Percentiles rank a stretch among this genome's conserved stretches.
phyloP scores from a whole-genome alignment of 2,888 invertebrate species.

The Nomada flava region DNA sequence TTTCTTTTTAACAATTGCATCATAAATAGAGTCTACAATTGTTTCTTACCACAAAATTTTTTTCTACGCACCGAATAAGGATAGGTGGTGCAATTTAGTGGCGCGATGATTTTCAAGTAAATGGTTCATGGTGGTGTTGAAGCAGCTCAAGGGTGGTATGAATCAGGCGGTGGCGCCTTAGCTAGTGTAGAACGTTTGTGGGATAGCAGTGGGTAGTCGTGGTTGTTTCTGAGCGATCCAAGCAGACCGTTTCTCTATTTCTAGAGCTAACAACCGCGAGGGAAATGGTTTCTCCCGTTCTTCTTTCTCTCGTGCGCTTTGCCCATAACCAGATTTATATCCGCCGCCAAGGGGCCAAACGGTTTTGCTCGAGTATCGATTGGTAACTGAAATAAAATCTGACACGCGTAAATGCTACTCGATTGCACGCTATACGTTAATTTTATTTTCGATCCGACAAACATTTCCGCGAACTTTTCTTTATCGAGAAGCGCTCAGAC shows the following conservation, averaged over 20 bases:
- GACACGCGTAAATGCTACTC: background rate
- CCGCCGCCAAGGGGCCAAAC: conserved; percentile 29
- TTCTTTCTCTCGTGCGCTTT: background rate
- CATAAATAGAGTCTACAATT: too few relatives aligned
- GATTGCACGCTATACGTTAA: too few relatives aligned
- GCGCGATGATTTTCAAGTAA: too few relatives aligned
- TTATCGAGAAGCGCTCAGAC: background rate
- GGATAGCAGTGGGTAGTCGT: conserved; percentile 16
- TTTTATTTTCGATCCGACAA: too few relatives aligned
- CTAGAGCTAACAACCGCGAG: conserved; percentile 54
- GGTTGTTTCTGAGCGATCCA: conserved; percentile 70
- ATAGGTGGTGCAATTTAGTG: conserved; percentile 1
- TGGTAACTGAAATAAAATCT: conserved; percentile 7
- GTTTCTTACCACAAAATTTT: conserved; percentile 25
- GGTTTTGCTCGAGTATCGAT: conserved; percentile 60
- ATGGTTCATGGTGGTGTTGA: conserved; percentile 29
- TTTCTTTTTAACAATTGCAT: too few relatives aligned
- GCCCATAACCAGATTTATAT: conserved; percentile 73
- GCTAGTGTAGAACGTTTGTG: conserved; percentile 34
- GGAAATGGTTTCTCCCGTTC: too few relatives aligned
- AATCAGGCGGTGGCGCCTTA: conserved; percentile 63
- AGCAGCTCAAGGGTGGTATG: conserved; percentile 63
- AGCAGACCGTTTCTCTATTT: conserved; percentile 74
- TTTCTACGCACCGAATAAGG: conserved; percentile 20
- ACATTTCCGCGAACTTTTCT: background rate